Base-by-base conservation (phyloP, 2,113 vertebrate species). In the Esox niger region DNA sequence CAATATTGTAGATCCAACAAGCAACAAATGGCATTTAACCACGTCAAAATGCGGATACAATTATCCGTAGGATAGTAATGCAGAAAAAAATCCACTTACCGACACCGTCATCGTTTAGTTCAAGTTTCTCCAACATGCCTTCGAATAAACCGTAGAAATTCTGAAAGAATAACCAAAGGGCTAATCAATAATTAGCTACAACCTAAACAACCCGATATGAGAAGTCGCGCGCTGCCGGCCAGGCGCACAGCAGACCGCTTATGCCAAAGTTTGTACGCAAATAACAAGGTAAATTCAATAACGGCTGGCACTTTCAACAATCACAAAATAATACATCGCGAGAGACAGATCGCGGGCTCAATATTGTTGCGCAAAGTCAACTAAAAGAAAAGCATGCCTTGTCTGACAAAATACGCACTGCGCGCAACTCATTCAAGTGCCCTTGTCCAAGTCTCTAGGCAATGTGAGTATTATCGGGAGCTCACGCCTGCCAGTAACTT, bases 41-140 rank as follows among this genome's bases (percentile, higher is more conserved):
- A n/a, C n/a, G n/a, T n/a, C n/a, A n/a, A n/a, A n/a, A 43, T 17
- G 38, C 38, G 3, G 2, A 43, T 38, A 43, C 3, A 15, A 43
- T 17, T 1, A 43, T 43, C 0, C 1, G 38, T 43, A 43, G 38
- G 17, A 10, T 43, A 43, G 38, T 6, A 4, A 27, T 26, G 29
- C 11, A 3, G 17, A 31, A 20, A 31, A 20, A 31, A 29, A 31
- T 23, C 27, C 21, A 13, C 92, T 92, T 83, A 95, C 95, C 94
- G 84, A 93, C 94, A 95, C 95, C 94, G 85, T 93, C 94, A 85
- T 94, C 91, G 54, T 92, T 92, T 80, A 95, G 89, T 87, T 93
- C 93, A 84, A 93, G 92, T 93, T 93, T 94, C 88, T 93, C 91
- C 92, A 94, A 91, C 94, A 95, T 94, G 88, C 93, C 93, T 95